Conservation (phyloP, 2,113 vertebrate genomes). For the Embiotoca jacksoni region DNA sequence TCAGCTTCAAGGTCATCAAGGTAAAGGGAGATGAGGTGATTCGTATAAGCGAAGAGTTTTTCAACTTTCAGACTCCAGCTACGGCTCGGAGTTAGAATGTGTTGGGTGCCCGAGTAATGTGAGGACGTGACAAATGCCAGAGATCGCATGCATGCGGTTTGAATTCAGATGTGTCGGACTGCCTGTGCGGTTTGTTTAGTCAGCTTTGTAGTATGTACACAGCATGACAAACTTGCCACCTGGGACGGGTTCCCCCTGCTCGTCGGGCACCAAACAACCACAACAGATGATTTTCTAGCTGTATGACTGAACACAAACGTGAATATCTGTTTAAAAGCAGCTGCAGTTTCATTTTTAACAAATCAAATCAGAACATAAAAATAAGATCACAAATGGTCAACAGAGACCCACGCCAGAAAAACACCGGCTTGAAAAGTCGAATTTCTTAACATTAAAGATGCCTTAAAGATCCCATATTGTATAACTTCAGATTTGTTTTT, state of each 20-base stretch:
- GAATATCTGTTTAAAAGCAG: not conserved
- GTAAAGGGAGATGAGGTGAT: constrained; percentile 68
- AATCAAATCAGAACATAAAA: not conserved
- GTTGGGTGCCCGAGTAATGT: not conserved
- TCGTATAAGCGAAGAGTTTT: too few species aligned
- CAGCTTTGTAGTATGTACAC: not conserved
- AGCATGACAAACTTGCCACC: not conserved
- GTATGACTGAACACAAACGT: not conserved
- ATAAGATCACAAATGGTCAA: not conserved
- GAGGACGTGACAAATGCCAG: not conserved
- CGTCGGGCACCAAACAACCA: not conserved
- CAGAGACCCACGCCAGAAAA: too few species aligned
- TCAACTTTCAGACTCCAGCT: not conserved
- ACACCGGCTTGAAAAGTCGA: too few species aligned
- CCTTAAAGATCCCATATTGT: too few species aligned
- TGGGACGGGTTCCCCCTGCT: not conserved
- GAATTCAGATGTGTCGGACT: not conserved
- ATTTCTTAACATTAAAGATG: too few species aligned
- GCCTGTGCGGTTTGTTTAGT: not conserved
- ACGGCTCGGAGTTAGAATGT: not conserved
- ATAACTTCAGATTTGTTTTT: too few species aligned
- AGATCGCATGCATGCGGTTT: not conserved
- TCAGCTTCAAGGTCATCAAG: constrained; percentile 99
- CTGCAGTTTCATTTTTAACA: not conserved
- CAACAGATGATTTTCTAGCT: not conserved